Percentiles rank a stretch among this genome's conserved stretches.
Evolutionary conservation across 2,888 invertebrate genomes (phyloP).

Genomic region (Parnassius apollo): DNA sequence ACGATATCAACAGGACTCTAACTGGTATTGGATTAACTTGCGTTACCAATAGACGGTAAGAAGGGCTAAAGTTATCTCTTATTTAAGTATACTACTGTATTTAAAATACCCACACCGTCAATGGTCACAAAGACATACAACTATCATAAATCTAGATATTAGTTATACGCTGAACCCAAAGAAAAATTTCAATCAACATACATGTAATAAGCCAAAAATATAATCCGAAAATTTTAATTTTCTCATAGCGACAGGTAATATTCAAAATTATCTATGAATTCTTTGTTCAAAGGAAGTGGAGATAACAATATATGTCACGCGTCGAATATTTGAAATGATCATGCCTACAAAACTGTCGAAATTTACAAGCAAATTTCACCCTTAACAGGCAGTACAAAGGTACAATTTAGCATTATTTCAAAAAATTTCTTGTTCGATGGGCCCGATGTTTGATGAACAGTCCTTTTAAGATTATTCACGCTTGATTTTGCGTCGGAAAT

Average conservation of each 20-base stretch:
- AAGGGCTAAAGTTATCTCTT: no score
- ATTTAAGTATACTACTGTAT: no score
- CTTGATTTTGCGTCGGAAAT: slow-evolving; percentile 12
- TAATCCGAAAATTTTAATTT: background rate
- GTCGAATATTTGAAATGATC: slow-evolving; percentile 12
- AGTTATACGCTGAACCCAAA: no score
- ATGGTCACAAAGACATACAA: no score
- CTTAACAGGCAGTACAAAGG: background rate
- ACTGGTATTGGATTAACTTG: no score
- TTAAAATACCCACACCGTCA: no score
- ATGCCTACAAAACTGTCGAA: slow-evolving; percentile 1
- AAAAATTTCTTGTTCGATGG: background rate
- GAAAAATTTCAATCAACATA: no score
- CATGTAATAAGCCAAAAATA: no score
- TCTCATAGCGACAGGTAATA: slow-evolving; percentile 19
- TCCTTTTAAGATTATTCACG: slow-evolving; percentile 11
- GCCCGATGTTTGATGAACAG: slow-evolving; percentile 10
- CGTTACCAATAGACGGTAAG: no score
- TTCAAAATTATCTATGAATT: slow-evolving; percentile 20
- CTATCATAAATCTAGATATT: no score
- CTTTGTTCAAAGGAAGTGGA: slow-evolving; percentile 13
- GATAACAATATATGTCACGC: slow-evolving; percentile 10
- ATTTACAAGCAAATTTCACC: slow-evolving; percentile 3
- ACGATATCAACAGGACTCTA: no score
- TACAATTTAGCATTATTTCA: background rate